These are phyloP conservation scores for Perognathus longimembris DNA, from an alignment of 2,113 vertebrate species.

Conservation along the genomic window DNA sequence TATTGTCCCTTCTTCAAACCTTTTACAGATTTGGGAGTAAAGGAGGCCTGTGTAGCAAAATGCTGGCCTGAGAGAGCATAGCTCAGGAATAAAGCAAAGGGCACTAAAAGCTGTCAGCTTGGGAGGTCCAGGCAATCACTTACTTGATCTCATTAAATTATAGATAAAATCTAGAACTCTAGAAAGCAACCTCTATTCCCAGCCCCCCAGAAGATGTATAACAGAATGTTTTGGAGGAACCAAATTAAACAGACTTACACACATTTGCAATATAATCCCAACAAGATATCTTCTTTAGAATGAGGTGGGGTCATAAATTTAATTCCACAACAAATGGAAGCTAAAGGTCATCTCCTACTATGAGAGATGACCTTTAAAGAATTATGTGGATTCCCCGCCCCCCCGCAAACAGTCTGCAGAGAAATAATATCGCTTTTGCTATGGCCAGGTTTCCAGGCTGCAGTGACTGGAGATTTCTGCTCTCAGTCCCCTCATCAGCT, in stretches of 20 bases:
- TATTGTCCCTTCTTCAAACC: too few species aligned
- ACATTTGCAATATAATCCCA: background rate
- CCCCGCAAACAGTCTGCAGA: background rate
- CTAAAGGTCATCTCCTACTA: background rate
- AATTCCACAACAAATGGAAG: background rate
- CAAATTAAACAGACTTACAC: background rate
- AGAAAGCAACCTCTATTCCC: background rate
- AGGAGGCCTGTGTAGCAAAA: background rate
- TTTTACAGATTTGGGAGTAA: slow-evolving; percentile 39
- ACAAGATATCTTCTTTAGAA: background rate
- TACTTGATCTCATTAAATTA: background rate
- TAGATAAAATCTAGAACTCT: background rate
- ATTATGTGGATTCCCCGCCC: background rate
- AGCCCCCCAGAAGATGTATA: background rate
- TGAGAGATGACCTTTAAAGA: background rate
- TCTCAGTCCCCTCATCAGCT: background rate
- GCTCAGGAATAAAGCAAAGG: background rate
- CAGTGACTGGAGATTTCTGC: background rate
- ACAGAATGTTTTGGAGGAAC: background rate
- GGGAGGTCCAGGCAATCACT: background rate
- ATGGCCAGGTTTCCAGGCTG: background rate
- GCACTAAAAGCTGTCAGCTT: background rate
- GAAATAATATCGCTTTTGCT: background rate
- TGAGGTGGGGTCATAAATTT: background rate
- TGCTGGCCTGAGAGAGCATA: background rate